Base-by-base conservation (phyloP, 2,888 invertebrate species). In the Drosophila nigricruria region DNA sequence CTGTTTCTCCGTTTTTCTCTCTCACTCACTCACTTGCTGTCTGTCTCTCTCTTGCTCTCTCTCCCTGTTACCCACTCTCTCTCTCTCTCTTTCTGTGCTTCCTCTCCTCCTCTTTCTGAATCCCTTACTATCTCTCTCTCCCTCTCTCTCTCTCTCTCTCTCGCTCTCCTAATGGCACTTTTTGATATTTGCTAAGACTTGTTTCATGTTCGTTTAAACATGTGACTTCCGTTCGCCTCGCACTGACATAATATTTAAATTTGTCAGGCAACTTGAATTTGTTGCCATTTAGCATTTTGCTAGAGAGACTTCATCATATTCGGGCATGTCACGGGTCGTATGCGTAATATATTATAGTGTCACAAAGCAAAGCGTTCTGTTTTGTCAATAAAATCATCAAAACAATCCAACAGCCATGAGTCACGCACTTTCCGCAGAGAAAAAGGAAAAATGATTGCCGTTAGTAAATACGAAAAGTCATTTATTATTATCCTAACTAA, bases 321-420 rank as follows among this genome's bases (percentile, higher is more conserved):
- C 43, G 23, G 32, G 64, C 65, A 49, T 57, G 60, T 23, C 47
- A 60, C 64, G 56, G 30, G 30, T 57, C 56, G 65, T 60, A 71
- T 73, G 73, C 63, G 49, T 73, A 58, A 67, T 63, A 23, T 32
- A 20, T 53, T 34, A 25, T 25, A 40, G 59, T 70, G 54, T 20
- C 70, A 49, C 56, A 72, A 70, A 42, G 49, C 43, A 40, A 38
- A 20, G 38, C 59, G 27, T 32, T 50, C 36, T 72, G 72, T 72
- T 72, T 72, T 53, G 65, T 72, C 72, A 72, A 72, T 72, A 52
- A 72, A 72, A 45, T 57, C 43, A 65, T 57, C 58, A 59, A 64
- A 71, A 52, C 30, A 18, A 25, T 10, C 52, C 25, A 43, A 63
- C 30, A 30, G 49, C 43, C 34, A 59, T 70, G 64, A 70, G 43